Conservation (phyloP, 2,888 invertebrate genomes). For the Dolichomitus sp. region DNA sequence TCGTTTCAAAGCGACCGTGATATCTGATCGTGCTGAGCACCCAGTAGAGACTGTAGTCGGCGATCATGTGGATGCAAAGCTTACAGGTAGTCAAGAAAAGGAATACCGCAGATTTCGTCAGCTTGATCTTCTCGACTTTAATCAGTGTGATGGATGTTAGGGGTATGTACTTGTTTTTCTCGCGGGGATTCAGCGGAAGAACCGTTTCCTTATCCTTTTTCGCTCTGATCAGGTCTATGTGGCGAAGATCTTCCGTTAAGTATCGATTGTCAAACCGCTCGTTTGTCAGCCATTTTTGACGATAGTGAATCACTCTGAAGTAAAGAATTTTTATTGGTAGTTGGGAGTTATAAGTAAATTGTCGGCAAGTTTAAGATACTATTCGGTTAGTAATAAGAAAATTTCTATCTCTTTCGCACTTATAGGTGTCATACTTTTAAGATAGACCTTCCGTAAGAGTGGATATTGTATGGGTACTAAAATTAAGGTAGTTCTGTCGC, state of each 20-base stretch:
- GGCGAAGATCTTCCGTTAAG: slow-evolving; percentile 89
- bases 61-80: slow-evolving; percentile 90
- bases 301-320: slow-evolving; percentile 90
- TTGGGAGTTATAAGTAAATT: no score
- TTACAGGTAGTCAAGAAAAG: slow-evolving; percentile 91
- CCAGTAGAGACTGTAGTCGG: slow-evolving; percentile 94
- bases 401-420: no score
- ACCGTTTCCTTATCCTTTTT: slow-evolving; percentile 89
- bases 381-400: not conserved
- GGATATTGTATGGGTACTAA: no score
- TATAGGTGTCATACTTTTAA: no score
- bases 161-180: slow-evolving; percentile 88
- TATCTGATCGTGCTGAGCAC: slow-evolving; percentile 88
- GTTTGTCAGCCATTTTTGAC: slow-evolving; percentile 90
- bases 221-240: slow-evolving; percentile 89
- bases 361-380: not conserved
- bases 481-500: no score
- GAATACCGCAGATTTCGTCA: slow-evolving; percentile 88
- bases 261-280: slow-evolving; percentile 92
- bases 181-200: slow-evolving; percentile 90
- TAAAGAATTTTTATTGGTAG: slow-evolving; percentile 52
- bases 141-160: slow-evolving; percentile 89
- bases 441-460: no score
- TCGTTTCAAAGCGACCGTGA: slow-evolving; percentile 87
- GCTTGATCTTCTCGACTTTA: slow-evolving; percentile 88